Conservation (phyloP, 2,113 vertebrate genomes). For the Lethenteron camtschaticum region DNA sequence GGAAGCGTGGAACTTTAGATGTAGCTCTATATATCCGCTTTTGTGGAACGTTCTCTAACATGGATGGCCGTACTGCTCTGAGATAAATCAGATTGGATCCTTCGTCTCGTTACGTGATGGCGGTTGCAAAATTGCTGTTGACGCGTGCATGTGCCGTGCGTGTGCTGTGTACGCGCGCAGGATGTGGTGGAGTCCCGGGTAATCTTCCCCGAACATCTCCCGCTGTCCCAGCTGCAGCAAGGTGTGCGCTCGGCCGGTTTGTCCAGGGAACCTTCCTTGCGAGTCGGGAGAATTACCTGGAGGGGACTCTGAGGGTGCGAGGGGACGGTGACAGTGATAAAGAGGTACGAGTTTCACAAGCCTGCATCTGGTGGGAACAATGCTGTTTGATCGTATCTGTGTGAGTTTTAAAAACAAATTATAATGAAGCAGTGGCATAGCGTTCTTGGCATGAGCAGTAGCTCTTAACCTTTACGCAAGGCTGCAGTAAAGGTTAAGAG, state of each 20-base stretch:
- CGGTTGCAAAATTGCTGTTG: too few relatives aligned
- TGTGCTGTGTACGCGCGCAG: too few relatives aligned
- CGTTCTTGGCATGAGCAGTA: too few relatives aligned
- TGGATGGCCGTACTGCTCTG: too few relatives aligned
- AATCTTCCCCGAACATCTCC: slow-evolving; percentile 72
- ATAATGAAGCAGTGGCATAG: slow-evolving; percentile 4
- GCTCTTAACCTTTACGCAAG: too few relatives aligned
- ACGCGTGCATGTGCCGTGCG: too few relatives aligned
- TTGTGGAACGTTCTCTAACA: too few relatives aligned
- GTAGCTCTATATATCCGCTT: too few relatives aligned
- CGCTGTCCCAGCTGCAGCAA: slow-evolving; percentile 63
- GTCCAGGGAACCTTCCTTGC: slow-evolving; percentile 74
- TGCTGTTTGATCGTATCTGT: neutral
- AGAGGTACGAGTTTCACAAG: slow-evolving; percentile 32
- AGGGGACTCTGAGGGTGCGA: slow-evolving; percentile 75
- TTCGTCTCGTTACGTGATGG: too few relatives aligned
- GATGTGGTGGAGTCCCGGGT: slow-evolving; percentile 19
- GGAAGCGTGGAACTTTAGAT: too few relatives aligned
- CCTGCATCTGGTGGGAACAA: neutral
- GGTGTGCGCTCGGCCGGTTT: slow-evolving; percentile 66
- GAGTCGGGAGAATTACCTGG: slow-evolving; percentile 83
- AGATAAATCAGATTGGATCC: too few relatives aligned
- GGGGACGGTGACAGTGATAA: slow-evolving; percentile 46
- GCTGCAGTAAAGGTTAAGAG: too few relatives aligned
- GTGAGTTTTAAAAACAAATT: slow-evolving; percentile 5